phyloP scores from a whole-genome alignment of 2,888 invertebrate species.

The Ferdinandea cuprea region DNA sequence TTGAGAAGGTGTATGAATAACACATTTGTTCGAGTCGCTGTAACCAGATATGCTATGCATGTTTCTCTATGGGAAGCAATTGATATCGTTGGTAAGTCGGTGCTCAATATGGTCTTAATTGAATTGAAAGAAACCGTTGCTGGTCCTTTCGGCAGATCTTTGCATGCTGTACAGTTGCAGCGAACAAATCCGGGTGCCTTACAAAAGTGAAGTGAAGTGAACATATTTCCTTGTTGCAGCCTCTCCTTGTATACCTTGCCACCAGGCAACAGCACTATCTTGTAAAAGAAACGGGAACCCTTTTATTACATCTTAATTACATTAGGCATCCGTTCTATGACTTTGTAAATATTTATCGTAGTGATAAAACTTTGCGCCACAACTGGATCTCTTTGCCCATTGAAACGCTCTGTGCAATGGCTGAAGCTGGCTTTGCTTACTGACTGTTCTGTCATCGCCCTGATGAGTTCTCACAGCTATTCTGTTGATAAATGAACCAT shows the following conservation, averaged over 20 bases:
- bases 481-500: background rate
- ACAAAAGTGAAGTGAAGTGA: slow-evolving; percentile 15
- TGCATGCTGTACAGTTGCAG: slow-evolving; percentile 24
- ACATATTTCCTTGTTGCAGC: slow-evolving; percentile 6
- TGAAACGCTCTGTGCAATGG: slow-evolving; percentile 48
- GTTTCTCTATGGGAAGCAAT: slow-evolving; percentile 30
- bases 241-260: slow-evolving; percentile 72
- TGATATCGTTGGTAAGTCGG: slow-evolving; percentile 30
- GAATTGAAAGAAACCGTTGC: slow-evolving; percentile 33
- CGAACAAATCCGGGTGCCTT: slow-evolving; percentile 12
- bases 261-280: slow-evolving; percentile 73
- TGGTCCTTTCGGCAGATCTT: slow-evolving; percentile 13
- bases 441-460: background rate
- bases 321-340: slow-evolving; percentile 62
- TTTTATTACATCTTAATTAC: slow-evolving; percentile 50
- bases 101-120: slow-evolving; percentile 3
- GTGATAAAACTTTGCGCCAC: slow-evolving; percentile 60
- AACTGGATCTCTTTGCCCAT: slow-evolving; percentile 48
- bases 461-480: background rate
- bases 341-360: slow-evolving; percentile 56
- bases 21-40: slow-evolving; percentile 41
- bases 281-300: too few species aligned
- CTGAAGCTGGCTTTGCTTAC: slow-evolving; percentile 21
- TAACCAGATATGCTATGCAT: slow-evolving; percentile 45
- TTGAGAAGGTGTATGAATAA: slow-evolving; percentile 10